These are phyloP conservation scores for Paradisaea rubra DNA, from an alignment of 2,113 vertebrate species.

Conservation along the genomic window DNA sequence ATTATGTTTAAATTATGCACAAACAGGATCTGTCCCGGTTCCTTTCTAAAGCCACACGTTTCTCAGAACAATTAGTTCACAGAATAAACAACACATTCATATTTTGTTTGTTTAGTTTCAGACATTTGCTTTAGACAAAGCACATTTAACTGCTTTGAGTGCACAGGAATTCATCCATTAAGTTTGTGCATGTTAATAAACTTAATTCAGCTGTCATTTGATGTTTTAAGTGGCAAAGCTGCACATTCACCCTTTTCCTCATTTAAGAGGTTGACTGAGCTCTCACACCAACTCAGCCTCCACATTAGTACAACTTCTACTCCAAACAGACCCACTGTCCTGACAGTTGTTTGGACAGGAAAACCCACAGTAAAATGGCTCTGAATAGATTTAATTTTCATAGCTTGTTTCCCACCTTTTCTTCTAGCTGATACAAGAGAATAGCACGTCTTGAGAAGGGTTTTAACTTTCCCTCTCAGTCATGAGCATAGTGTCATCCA, in stretches of 20 bases:
- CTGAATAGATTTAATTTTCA: not conserved
- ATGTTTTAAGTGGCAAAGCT: not conserved
- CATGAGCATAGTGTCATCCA: rapidly evolving
- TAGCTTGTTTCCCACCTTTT: not conserved
- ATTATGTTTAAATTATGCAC: not conserved
- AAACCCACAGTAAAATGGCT: not conserved
- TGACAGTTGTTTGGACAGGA: not conserved
- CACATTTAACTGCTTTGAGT: not conserved
- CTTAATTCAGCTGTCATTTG: not conserved
- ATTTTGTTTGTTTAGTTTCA: not conserved
- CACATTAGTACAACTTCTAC: not conserved
- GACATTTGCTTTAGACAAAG: not conserved
- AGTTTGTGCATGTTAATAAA: not conserved
- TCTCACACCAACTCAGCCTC: not conserved
- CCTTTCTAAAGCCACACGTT: not conserved
- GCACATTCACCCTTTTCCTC: not conserved
- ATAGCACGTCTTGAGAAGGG: not conserved
- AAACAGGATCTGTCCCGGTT: not conserved
- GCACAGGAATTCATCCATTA: not conserved
- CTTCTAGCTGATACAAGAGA: not conserved
- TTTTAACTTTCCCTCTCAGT: not conserved
- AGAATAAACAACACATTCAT: not conserved
- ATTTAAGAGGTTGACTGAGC: not conserved
- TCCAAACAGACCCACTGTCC: not conserved
- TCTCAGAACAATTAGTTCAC: not conserved